Percentiles rank a stretch among this genome's conserved stretches.
Evolutionary conservation across 2,888 invertebrate genomes (phyloP).

Genomic region (Drosophila paracracens): DNA sequence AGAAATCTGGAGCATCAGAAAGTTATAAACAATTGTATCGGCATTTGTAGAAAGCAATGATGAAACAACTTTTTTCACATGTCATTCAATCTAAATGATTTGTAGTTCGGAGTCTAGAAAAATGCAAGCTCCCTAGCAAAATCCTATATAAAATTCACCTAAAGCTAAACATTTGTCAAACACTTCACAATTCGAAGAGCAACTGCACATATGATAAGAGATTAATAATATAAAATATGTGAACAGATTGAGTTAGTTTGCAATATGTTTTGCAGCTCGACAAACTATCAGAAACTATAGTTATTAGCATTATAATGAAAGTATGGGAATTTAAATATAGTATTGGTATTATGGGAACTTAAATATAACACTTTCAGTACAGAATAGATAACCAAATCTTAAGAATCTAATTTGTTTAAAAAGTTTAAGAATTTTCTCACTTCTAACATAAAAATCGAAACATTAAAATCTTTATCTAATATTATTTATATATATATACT

Average conservation of each 20-base stretch:
- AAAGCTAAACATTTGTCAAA: neutral
- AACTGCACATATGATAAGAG: neutral
- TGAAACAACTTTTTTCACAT: neutral
- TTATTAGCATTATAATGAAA: neutral
- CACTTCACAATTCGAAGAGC: neutral
- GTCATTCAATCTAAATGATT: neutral
- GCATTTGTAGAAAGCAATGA: neutral
- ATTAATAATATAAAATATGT: neutral
- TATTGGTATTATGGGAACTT: neutral
- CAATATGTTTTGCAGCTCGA: neutral
- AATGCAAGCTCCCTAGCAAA: neutral
- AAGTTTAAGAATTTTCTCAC: neutral
- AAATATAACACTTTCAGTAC: neutral
- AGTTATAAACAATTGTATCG: neutral
- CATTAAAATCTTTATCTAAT: neutral
- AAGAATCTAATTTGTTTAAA: neutral
- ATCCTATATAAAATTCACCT: neutral
- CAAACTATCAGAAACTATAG: neutral
- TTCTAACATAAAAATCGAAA: neutral
- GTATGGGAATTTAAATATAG: fast-evolving
- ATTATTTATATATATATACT: no score
- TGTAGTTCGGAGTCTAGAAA: neutral
- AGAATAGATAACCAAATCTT: neutral
- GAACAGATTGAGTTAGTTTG: neutral
- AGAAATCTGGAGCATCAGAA: neutral